Evolutionary conservation across 2,113 vertebrate genomes (phyloP).

Genomic region (Centropristis striata): DNA sequence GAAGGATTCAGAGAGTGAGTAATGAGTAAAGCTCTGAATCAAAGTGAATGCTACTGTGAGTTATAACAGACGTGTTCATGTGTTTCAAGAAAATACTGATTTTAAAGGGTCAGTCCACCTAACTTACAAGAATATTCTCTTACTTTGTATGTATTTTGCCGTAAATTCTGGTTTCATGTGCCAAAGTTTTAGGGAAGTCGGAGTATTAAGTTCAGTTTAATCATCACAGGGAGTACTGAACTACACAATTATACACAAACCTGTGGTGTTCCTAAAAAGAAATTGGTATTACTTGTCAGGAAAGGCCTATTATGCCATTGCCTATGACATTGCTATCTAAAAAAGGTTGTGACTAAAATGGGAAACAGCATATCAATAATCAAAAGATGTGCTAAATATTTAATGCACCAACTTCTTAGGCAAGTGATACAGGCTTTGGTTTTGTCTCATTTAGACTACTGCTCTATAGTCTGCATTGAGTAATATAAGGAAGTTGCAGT

Average conservation of each 20-base stretch:
- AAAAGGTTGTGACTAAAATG: too few species aligned
- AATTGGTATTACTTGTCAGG: background rate
- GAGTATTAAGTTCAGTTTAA: background rate
- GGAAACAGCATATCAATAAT: too few species aligned
- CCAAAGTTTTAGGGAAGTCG: background rate
- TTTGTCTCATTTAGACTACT: too few species aligned
- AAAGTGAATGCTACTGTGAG: background rate
- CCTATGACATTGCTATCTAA: too few species aligned
- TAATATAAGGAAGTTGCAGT: too few species aligned
- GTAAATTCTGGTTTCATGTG: background rate
- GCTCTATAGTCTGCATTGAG: too few species aligned
- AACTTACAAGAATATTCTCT: background rate
- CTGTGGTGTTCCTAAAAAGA: too few species aligned
- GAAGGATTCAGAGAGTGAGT: conserved; percentile 1
- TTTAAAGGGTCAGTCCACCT: background rate
- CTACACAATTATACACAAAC: too few species aligned
- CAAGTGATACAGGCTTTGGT: too few species aligned
- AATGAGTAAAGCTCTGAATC: background rate
- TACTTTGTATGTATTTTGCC: background rate
- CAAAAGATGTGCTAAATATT: too few species aligned
- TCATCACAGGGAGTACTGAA: background rate
- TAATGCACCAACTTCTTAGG: too few species aligned
- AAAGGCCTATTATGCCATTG: background rate
- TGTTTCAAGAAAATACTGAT: background rate
- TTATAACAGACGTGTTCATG: background rate